Conservation (phyloP, 1,140 invertebrate genomes). For the Adelges cooleyi region DNA sequence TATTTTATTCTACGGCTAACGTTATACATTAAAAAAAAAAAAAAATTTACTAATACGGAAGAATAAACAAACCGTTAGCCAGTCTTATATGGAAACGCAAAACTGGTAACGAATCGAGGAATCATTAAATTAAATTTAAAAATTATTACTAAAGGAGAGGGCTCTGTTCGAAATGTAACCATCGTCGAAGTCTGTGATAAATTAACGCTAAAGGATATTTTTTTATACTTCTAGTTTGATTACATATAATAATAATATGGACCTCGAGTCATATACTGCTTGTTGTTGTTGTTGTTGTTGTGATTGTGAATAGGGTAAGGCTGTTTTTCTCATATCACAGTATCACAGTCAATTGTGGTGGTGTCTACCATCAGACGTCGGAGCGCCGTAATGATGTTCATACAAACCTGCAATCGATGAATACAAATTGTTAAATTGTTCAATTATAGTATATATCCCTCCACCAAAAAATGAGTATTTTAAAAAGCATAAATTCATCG, state of each 20-base stretch:
- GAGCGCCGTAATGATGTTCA: conserved; percentile 13
- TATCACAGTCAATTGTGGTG: background rate
- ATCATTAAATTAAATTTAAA: conserved; percentile 20
- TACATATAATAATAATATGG: background rate
- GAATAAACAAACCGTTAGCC: conserved; percentile 7
- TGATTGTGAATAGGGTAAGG: background rate
- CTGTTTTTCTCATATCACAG: background rate
- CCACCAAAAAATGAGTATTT: background rate
- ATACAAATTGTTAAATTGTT: background rate
- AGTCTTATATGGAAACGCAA: conserved; percentile 19
- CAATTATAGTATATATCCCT: background rate
- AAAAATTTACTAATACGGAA: conserved; percentile 4
- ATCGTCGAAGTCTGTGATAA: conserved; percentile 14
- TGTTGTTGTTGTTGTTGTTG: background rate
- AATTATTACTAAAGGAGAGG: conserved; percentile 16
- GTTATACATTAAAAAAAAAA: conserved; percentile 22
- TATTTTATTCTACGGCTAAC: background rate
- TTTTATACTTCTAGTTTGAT: background rate
- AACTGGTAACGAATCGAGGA: conserved; percentile 22
- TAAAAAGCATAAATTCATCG: no score
- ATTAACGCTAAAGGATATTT: background rate
- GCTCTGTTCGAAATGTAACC: background rate
- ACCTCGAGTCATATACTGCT: conserved; percentile 9
- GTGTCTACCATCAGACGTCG: conserved; percentile 15
- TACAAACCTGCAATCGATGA: background rate